These are phyloP conservation scores for Smutsia gigantea DNA, from an alignment of 2,797 vertebrate genomes.

Conservation along the genomic window DNA sequence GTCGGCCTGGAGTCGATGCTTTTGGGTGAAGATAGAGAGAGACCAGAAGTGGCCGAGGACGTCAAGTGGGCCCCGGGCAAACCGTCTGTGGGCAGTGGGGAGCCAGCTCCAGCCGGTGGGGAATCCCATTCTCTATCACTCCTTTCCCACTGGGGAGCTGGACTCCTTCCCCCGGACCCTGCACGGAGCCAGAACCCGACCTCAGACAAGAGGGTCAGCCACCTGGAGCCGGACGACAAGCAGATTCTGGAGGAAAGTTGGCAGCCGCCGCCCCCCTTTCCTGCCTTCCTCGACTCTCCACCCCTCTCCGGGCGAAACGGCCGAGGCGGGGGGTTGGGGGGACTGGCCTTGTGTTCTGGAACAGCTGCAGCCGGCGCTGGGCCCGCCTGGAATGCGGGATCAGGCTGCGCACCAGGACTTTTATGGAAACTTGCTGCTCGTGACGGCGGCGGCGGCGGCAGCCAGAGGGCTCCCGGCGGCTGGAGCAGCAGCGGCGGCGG, in stretches of 20 bases:
- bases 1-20: background rate
- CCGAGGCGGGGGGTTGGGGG: conserved; percentile 61
- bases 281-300: background rate
- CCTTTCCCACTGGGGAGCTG: background rate
- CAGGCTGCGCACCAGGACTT: conserved; percentile 93
- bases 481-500: background rate
- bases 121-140: background rate
- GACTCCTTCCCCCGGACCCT: background rate
- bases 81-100: background rate
- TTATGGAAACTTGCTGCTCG: conserved; percentile 92
- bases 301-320: background rate
- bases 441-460: conserved; percentile 81
- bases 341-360: conserved; percentile 80
- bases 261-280: conserved; percentile 1
- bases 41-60: background rate
- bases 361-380: conserved; percentile 93
- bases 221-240: background rate
- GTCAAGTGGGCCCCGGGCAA: background rate
- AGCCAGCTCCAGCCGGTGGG: background rate
- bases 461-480: conserved; percentile 85
- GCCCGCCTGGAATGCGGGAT: conserved; percentile 92
- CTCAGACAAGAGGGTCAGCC: background rate
- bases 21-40: background rate
- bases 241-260: conserved; percentile 12
- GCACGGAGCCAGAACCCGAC: background rate